phyloP scores from a whole-genome alignment of 64 coral and sea anemone genomes.

The Exaiptasia diaphana region DNA sequence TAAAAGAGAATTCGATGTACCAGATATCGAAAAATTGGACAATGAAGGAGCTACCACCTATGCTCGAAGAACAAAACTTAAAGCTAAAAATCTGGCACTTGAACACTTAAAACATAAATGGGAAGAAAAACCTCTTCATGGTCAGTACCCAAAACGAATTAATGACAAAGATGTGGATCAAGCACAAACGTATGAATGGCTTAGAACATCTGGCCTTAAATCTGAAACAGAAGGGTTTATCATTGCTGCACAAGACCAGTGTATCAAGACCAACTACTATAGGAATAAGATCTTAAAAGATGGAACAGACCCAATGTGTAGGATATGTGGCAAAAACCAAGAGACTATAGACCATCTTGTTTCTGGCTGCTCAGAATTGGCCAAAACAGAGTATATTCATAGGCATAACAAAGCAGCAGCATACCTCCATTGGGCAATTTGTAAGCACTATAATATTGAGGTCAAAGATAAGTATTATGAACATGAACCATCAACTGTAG shows the following conservation, averaged over 20 bases:
- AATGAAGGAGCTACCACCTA: no score
- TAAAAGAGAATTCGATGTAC: no score
- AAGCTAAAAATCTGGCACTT: no score
- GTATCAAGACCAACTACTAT: background rate
- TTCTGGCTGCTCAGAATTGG: background rate
- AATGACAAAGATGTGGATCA: no score
- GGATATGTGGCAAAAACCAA: background rate
- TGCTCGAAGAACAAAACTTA: no score
- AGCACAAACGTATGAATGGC: no score
- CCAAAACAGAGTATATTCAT: conserved; percentile 11
- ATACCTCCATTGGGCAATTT: conserved; percentile 12
- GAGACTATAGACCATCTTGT: background rate
- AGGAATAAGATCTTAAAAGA: background rate
- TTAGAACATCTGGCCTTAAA: no score
- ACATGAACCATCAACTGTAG: background rate
- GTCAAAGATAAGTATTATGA: background rate
- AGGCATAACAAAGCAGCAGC: conserved; percentile 33
- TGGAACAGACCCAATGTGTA: background rate
- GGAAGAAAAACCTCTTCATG: no score
- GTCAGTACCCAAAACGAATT: no score
- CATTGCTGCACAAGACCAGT: conserved; percentile 4
- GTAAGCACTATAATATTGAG: conserved; percentile 6
- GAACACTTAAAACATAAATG: no score
- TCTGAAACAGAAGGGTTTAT: conserved; percentile 13
- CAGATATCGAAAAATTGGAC: no score